Base-by-base conservation (phyloP, 2,113 vertebrate species). In the Grus americana region DNA sequence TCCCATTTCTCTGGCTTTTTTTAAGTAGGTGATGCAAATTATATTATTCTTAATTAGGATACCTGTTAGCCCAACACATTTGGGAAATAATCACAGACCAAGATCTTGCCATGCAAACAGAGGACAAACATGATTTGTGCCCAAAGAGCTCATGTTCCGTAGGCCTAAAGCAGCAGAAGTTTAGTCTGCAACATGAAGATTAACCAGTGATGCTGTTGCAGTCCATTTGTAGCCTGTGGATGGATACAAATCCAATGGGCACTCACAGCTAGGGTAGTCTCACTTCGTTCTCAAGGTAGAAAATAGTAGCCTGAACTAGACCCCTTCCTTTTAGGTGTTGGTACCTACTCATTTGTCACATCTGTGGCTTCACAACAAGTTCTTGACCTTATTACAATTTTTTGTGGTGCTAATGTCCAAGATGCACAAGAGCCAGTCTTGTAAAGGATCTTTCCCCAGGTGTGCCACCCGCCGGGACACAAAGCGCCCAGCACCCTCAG, bases 391-490 rank as follows among this genome's bases (percentile, higher is more conserved):
- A 46, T 27, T 22, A 72, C 11, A 32, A 10, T 19, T 62, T 27
- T 61, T 34, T 55, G 42, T 42, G 40, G 20, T 78, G 13, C 52
- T 86, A 7, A 3, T 47, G n/a, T 44, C 61, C 34, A 38, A 55
- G 36, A 70, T 1, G 1, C 29, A 4, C 0, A 2, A 80, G 13
- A 24, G 11, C 22, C n/a, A 2, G 0, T 49, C 63, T 46, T 2
- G 1, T 18, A 46, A 68, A 57, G 42, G 55, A 49, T n/a, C 49
- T 55, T 66, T 54, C 22, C 38, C 24, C 30, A 24, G 21, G 29
- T n/a, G 21, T 49, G 36, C 50, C 68, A 66, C 19, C 23, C 66
- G 83, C 26, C 26, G 27, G 67, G 21, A 34, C 49, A 49, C 11
- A 21, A 38, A 73, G 12, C 19, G 18, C 36, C 83, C 32, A 14